Evolutionary conservation across 2,797 vertebrate genomes (phyloP), one percentile per base, ranked within the genome.

Genomic region (Propithecus perrieri): DNA sequence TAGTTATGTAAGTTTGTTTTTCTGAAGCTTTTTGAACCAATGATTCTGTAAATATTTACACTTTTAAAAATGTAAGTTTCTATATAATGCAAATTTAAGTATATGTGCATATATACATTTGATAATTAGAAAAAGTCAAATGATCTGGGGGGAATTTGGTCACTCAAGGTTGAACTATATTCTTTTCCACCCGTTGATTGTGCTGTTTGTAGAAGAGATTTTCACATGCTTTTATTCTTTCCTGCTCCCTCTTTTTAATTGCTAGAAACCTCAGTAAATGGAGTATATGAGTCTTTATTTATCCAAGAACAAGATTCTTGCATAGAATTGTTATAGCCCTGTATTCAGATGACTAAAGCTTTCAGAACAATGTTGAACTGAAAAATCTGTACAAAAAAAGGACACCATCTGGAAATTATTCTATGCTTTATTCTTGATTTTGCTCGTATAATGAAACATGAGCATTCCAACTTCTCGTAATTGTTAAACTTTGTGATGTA

Each of bases 401-500:
- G 93, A 81, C 67, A 89, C 94, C 95, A 92, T 97, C 97, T 98
- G 98, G 97, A 98, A 97, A 69, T 85, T 72, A 96, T 97, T 97
- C 93, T 96, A n/a, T 79, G 71, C 91, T 93, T 96, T 92, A 0
- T 96, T 95, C 95, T 92, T 91, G 30, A 28, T 92, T 80, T 96
- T 97, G 69, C 84, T 81, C 17, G 14, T 67, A 46, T 80, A 96
- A 93, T 94, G 85, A 96, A 96, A 97, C 48, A 1, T 0, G 35
- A 97, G 67, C 96, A 71, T 67, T 35, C 90, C 30, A 83, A 3
- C 28, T 75, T 96, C 89, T 96, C 22, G 0, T 97, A 91, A 96
- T 90, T 92, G 95, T 96, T 95, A 72, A 88, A 94, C 96, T 97
- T 97, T 97, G 90, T 96, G 95, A 94, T 96, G 81, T 95, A 96